Base-by-base conservation (phyloP, 1,140 invertebrate genomes). In the Amyelois transitella region DNA sequence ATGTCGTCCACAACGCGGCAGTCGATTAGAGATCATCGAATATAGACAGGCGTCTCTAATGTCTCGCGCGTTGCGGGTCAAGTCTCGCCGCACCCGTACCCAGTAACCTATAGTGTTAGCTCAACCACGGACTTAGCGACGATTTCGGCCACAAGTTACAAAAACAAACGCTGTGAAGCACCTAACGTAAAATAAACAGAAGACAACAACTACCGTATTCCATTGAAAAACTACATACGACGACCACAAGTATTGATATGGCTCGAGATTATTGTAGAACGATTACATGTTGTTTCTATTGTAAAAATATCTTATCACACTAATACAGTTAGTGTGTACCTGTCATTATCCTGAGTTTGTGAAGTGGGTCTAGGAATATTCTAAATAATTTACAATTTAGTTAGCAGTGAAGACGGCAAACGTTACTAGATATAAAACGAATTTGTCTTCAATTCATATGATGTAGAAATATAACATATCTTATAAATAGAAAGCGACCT, bases 121-220 rank as follows among this genome's bases (percentile, higher is more conserved):
- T 79, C 72, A 70, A 66, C 71, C 72, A 72, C 73, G 69, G 74
- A 72, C 75, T 60, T 72, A 68, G 79, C 76, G 75, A 81, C 78
- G 20, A 60, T 64, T 66, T 77, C 79, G 81, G 81, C 83, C 83
- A 81, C 78, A 79, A 74, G 57, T 62, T 73, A 72, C 65, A 67
- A 64, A 66, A 69, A 53, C 56, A 57, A 72, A 74, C 69, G 67
- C 70, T 57, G 66, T 70, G 51, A 60, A 72, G 69, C 69, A 69
- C 66, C 77, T 77, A 67, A 71, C 4, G 45, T 48, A 48, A 60
- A 55, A 62, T 56, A 52, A 58, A 67, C 45, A 21, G 45, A 19
- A 18, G 45, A 19, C 20, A 21, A 47, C 44, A 20, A 48, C 19
- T 19, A 48, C 18, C 21, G 19, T 48, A 48, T 21, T 48, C 6